Evolutionary conservation across 2,113 vertebrate genomes (phyloP), one percentile per base, ranked within the genome.

Genomic region (Scomber japonicus): DNA sequence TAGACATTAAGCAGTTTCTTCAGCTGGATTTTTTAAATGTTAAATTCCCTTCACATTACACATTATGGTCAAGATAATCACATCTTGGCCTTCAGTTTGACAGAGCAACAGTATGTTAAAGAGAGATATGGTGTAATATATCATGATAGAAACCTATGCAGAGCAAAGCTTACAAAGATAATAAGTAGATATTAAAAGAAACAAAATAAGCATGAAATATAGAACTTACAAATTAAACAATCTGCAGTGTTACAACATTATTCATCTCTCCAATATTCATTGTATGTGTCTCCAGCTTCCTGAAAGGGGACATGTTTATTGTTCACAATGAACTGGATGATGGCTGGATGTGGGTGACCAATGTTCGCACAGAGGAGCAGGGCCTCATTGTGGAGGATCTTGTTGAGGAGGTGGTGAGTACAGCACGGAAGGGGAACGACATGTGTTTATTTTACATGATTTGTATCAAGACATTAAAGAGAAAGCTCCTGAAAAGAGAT

Each of bases 231-330:
- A 44, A 65, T 27, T 40, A 40, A 48, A 64, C 15, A 64, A 4
- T 53, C 17, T 19, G 0, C 11, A 45, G 2, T 19, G 12, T 53
- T 10, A 14, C 16, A 7, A 24, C 45, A 1, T 21, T 62, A 16
- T 57, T 2, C 11, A 16, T 49, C 45, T 4, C 15, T 50, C 11
- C 27, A 17, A 65, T 49, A 5, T 31, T 35, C 8, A 17, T 75
- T 78, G n/a, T 69, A 12, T 73, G 9, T 49, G 1, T 89, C 77
- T 86, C 61, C 91, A 98, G 97, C 95, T 99, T 99, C 93, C 96
- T 99, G 89, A 99, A 99, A 96, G 98, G 97, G 92, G 98, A 99
- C 90, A 99, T 99, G 97, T 99, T 99, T 94, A 99, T 99, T 93
- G 98, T 99, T 93, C 98, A 98, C 93, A 99, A 99, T 9, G 98